Percentiles rank a stretch among this genome's conserved stretches.
Evolutionary conservation across 2,888 invertebrate species (phyloP).

Genomic region (Heterodera filipjevi): DNA sequence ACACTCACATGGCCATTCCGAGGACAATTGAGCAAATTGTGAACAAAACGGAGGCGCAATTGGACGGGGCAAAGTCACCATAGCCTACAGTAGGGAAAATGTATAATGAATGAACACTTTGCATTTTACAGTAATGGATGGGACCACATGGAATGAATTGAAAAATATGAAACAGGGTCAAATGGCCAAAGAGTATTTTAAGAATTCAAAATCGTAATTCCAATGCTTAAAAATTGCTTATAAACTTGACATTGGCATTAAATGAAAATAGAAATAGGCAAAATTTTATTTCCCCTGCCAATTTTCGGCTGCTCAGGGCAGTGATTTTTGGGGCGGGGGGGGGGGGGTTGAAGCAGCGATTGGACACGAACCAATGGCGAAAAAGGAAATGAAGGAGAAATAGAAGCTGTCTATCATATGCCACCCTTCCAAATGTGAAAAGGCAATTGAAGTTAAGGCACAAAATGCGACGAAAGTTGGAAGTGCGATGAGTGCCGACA

Average conservation of each 20-base stretch:
- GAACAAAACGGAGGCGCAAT: constrained; percentile 5
- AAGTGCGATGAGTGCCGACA: background rate
- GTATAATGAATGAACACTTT: no score
- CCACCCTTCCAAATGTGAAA: constrained; percentile 22
- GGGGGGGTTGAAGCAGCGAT: background rate
- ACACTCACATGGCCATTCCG: constrained; percentile 9
- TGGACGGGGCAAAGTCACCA: constrained; percentile 13
- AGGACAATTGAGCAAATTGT: constrained; percentile 15
- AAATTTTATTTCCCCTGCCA: no score
- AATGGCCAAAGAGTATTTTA: no score
- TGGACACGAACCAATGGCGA: background rate
- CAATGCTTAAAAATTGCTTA: no score
- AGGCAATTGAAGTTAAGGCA: background rate
- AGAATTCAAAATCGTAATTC: no score
- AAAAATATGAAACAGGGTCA: no score
- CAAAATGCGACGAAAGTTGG: constrained; percentile 11
- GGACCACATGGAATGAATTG: background rate
- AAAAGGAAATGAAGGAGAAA: constrained; percentile 16
- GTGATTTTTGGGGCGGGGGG: no score
- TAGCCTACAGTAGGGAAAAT: constrained; percentile 2
- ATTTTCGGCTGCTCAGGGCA: no score
- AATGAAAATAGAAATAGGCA: no score
- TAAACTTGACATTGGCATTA: no score
- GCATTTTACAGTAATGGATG: background rate
- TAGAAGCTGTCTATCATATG: constrained; percentile 16